Evolutionary conservation across 2,888 invertebrate genomes (phyloP).

Genomic region (Nebria brevicollis): DNA sequence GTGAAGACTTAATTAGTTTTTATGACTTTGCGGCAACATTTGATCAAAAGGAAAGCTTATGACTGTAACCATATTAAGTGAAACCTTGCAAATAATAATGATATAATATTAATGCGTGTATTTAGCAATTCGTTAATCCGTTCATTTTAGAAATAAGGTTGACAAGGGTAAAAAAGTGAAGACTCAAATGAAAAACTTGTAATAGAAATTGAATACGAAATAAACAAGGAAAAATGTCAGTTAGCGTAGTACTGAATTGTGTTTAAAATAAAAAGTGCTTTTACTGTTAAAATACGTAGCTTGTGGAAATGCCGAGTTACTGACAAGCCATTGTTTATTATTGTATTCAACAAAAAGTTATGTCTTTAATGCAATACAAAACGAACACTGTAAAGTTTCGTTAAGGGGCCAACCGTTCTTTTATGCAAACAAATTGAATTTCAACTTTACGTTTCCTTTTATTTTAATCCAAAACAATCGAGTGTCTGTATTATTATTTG

Average conservation of each 20-base stretch:
- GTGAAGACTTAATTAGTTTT: background rate
- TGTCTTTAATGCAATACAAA: background rate
- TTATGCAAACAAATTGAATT: conserved; percentile 1
- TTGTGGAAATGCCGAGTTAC: too few relatives aligned
- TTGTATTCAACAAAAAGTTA: background rate
- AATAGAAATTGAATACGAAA: too few relatives aligned
- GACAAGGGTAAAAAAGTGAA: too few relatives aligned
- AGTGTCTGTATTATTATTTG: background rate
- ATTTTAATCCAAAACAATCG: background rate
- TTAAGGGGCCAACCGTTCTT: background rate
- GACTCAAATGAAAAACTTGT: too few relatives aligned
- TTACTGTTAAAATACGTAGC: too few relatives aligned
- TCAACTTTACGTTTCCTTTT: background rate
- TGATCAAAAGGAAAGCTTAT: background rate
- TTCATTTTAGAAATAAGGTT: too few relatives aligned
- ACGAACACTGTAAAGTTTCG: background rate
- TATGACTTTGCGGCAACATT: background rate
- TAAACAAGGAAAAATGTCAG: too few relatives aligned
- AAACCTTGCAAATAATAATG: background rate
- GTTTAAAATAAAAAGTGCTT: too few relatives aligned
- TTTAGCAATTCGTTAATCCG: too few relatives aligned
- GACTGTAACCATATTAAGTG: background rate
- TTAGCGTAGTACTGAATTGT: too few relatives aligned
- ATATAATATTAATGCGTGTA: background rate
- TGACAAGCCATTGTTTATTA: too few relatives aligned